Evolutionary conservation across 1,140 invertebrate genomes (phyloP).

Genomic region (Leptonema lineaticorne): DNA sequence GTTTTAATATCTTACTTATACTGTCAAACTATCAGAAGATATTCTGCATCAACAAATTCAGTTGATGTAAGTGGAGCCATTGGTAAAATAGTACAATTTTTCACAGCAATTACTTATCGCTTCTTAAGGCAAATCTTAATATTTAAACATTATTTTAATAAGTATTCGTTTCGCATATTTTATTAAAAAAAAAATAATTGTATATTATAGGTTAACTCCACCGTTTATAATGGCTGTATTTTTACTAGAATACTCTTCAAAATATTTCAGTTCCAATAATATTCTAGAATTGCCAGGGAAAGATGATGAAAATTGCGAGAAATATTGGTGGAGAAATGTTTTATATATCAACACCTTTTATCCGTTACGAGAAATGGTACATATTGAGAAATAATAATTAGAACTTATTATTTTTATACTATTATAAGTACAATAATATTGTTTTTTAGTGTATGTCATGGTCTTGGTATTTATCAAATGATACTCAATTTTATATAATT

Average conservation of each 20-base stretch:
- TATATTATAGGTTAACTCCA: constrained; percentile 46
- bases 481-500: constrained; percentile 73
- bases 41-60: constrained; percentile 41
- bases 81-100: constrained; percentile 46
- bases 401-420: too few relatives aligned
- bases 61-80: constrained; percentile 43
- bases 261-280: constrained; percentile 45
- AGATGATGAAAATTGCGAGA: constrained; percentile 48
- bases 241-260: constrained; percentile 44
- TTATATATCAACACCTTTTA: constrained; percentile 53
- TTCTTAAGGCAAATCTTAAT: constrained; percentile 42
- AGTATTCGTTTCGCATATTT: not conserved
- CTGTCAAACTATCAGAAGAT: constrained; percentile 48
- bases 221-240: constrained; percentile 49
- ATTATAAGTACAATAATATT: too few relatives aligned
- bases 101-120: constrained; percentile 48
- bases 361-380: constrained; percentile 47
- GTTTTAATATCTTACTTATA: constrained; percentile 51
- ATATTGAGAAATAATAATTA: not conserved
- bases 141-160: not conserved
- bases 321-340: constrained; percentile 54
- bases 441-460: constrained; percentile 71
- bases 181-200: not conserved
- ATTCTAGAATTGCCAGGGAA: constrained; percentile 45
- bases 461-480: constrained; percentile 76